Evolutionary conservation across 2,888 invertebrate species (phyloP).

Genomic region (Hypomecis atomaria): DNA sequence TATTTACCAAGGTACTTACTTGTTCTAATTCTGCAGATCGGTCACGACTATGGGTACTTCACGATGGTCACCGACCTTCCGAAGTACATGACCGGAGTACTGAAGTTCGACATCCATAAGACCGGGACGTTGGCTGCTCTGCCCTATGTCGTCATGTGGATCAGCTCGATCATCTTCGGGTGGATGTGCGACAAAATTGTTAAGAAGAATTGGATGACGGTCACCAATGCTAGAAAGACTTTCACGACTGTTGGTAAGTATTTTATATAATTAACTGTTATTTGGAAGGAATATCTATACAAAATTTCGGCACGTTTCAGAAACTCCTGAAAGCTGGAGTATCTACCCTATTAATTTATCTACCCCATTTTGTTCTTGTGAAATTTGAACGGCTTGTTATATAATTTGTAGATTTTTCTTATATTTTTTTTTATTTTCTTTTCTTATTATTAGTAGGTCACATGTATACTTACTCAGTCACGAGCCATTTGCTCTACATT

Average conservation of each 20-base stretch:
- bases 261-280: neutral
- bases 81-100: constrained; percentile 88
- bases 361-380: too few species aligned
- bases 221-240: constrained; percentile 86
- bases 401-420: too few species aligned
- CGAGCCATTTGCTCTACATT: too few species aligned
- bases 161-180: constrained; percentile 86
- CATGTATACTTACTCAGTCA: too few species aligned
- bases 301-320: too few species aligned
- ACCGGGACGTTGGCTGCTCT: constrained; percentile 87
- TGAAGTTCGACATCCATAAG: constrained; percentile 87
- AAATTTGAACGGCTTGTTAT: too few species aligned
- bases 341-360: too few species aligned
- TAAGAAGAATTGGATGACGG: constrained; percentile 82
- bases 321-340: too few species aligned
- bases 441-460: too few species aligned
- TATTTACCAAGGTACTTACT: constrained; percentile 22
- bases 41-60: constrained; percentile 89
- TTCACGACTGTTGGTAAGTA: constrained; percentile 88
- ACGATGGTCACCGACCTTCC: constrained; percentile 89
- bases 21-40: constrained; percentile 66
- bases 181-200: constrained; percentile 89
- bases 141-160: constrained; percentile 88
- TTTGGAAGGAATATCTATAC: too few species aligned
- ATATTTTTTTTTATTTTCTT: too few species aligned